Conservation (phyloP, 2,797 vertebrate species). For the Coregonus ussuriensis region DNA sequence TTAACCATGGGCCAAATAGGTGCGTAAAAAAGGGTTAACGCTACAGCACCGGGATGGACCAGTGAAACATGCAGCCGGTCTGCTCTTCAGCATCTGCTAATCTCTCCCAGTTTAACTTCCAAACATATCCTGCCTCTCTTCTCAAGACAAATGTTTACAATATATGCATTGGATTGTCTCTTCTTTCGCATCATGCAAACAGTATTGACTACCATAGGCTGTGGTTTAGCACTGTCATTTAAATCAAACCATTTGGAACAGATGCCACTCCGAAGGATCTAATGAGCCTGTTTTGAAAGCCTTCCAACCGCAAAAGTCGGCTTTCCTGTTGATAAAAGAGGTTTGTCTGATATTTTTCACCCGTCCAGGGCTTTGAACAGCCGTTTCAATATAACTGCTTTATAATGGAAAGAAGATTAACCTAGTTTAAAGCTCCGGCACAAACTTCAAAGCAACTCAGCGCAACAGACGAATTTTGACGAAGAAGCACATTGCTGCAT, state of each 20-base stretch:
- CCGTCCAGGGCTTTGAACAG: not conserved
- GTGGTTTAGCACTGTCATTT: not conserved
- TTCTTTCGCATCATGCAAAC: not conserved
- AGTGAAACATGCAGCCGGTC: not conserved
- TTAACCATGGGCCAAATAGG: not conserved
- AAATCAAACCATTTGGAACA: not conserved
- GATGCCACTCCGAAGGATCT: not conserved
- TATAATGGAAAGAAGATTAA: slow-evolving; percentile 28
- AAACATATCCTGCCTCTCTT: slow-evolving; percentile 21
- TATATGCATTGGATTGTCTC: not conserved
- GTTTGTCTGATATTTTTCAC: slow-evolving; percentile 5
- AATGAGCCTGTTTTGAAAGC: not conserved
- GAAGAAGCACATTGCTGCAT: not conserved
- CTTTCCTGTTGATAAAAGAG: not conserved
- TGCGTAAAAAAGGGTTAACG: not conserved
- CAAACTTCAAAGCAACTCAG: slow-evolving; percentile 17
- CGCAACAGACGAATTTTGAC: not conserved
- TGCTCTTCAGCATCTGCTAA: slow-evolving; percentile 22
- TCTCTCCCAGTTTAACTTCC: slow-evolving; percentile 61
- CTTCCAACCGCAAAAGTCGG: not conserved
- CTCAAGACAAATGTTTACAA: slow-evolving; percentile 8
- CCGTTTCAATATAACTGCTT: not conserved
- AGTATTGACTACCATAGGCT: not conserved
- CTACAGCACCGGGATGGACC: slow-evolving; percentile 3
- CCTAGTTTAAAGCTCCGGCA: not conserved